These are phyloP conservation scores for Spatula clypeata DNA, from an alignment of 2,797 vertebrate species.

Conservation along the genomic window DNA sequence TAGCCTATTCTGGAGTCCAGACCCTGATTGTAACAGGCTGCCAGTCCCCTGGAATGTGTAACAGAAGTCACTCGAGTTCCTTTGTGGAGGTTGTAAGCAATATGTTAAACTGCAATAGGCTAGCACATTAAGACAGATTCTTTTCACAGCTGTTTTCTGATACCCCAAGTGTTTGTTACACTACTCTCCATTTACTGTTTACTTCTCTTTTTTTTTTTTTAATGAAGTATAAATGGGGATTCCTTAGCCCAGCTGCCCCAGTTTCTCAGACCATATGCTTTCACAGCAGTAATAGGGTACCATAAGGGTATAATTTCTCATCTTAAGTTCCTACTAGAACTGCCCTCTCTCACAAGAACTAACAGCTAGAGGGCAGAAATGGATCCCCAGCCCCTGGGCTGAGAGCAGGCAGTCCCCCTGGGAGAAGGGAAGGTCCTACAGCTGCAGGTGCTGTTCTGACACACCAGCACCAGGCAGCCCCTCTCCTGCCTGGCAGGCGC, in stretches of 20 bases:
- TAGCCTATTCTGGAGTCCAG: conserved; percentile 85
- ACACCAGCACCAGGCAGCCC: neutral
- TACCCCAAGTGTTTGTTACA: conserved; percentile 90
- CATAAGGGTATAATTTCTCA: conserved; percentile 37
- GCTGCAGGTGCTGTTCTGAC: neutral
- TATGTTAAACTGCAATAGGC: conserved; percentile 88
- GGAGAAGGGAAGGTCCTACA: neutral
- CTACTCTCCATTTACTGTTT: conserved; percentile 88
- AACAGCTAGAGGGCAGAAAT: neutral
- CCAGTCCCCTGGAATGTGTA: conserved; percentile 89
- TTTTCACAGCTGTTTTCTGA: conserved; percentile 88
- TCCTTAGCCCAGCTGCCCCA: conserved; percentile 82
- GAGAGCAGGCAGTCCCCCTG: neutral
- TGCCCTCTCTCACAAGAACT: conserved; percentile 29
- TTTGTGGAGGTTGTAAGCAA: conserved; percentile 91
- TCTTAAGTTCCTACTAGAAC: neutral
- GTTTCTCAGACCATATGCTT: conserved; percentile 76
- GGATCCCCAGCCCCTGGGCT: neutral
- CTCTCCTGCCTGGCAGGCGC: neutral
- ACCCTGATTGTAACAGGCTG: conserved; percentile 90
- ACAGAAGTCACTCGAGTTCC: conserved; percentile 87
- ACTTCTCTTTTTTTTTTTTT: conserved; percentile 76
- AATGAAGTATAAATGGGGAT: conserved; percentile 81
- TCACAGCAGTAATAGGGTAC: conserved; percentile 65
- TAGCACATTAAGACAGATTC: conserved; percentile 89